A percentile compares a stretch with the other conserved stretches of the same genome.
These are phyloP conservation scores for Arctia plantaginis DNA, from an alignment of 2,888 invertebrate genomes.

Conservation along the genomic window DNA sequence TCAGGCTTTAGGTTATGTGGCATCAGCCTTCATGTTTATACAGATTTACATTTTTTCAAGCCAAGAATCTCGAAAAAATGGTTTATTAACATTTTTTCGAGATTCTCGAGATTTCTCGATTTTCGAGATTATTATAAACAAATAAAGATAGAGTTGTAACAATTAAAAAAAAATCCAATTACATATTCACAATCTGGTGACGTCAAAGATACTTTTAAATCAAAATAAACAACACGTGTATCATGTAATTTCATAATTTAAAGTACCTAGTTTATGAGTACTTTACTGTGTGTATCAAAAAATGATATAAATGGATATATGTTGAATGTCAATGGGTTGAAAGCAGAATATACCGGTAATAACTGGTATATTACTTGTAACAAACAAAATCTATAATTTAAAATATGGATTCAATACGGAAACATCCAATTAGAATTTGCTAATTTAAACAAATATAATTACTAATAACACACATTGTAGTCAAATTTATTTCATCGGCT, in stretches of 20 bases:
- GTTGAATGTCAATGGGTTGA: too few relatives aligned
- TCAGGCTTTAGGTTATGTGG: too few relatives aligned
- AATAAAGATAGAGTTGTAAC: background rate
- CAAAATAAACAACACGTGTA: background rate
- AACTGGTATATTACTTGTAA: background rate
- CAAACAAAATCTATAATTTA: too few relatives aligned
- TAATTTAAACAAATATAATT: background rate
- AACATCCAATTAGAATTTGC: background rate
- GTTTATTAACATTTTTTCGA: too few relatives aligned
- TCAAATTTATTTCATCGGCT: conserved; percentile 16
- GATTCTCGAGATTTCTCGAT: too few relatives aligned
- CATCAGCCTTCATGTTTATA: too few relatives aligned
- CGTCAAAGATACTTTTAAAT: too few relatives aligned
- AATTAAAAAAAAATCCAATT: background rate
- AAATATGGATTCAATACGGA: background rate
- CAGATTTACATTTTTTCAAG: too few relatives aligned
- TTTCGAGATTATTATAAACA: background rate
- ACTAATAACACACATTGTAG: background rate
- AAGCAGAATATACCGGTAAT: too few relatives aligned
- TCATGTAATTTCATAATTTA: background rate
- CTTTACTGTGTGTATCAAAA: background rate
- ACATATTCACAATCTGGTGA: too few relatives aligned
- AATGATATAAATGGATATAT: background rate
- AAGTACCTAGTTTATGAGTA: background rate
- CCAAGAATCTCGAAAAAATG: too few relatives aligned